Evolutionary conservation across 2,797 vertebrate species (phyloP), one percentile per base, ranked within the genome.

Genomic region (Poecilia gillii): DNA sequence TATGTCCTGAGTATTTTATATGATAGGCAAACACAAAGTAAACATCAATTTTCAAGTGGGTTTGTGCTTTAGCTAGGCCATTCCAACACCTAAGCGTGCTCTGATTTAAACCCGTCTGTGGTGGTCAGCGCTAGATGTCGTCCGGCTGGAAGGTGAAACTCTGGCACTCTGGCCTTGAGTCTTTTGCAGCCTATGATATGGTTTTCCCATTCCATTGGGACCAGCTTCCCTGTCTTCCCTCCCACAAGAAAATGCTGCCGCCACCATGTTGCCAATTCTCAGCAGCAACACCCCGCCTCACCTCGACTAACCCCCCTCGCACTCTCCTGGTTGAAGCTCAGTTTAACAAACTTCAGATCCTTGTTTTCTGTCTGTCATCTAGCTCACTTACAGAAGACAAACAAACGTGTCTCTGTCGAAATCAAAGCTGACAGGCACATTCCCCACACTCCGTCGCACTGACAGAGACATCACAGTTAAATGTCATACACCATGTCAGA

Each of bases 401-500:
- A 91, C 85, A 89, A 86, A 71, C 3, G 78, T 82, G 86, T 91
- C 85, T 87, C 70, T 55, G 9, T 78, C 78, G 77, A 88, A 92
- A 88, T 73, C 76, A 85, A 79, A 90, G 85, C 83, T 90, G 91
- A 93, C 92, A 85, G 84, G 78, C 84, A 85, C 80, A 88, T 85
- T 93, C 89, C 86, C 89, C 49, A 79, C 88, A 92, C 85, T 82
- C 77, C 85, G 84, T 78, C 74, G 51, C 73, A 71, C 90, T 82
- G 89, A 87, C 86, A 87, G 86, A 88, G 31, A 85, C 90, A 90
- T 92, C 90, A 85, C 88, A 91, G 89, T 80, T 90, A 89, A 88
- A 92, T 91, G 92, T 93, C 90, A 88, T 80, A 93, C 87, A 91
- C 62, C 4, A 87, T 93, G 90, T 93, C 91, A 93, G 88, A 92